Evolutionary conservation across 2,888 invertebrate genomes (phyloP).

Genomic region (Dione juno): DNA sequence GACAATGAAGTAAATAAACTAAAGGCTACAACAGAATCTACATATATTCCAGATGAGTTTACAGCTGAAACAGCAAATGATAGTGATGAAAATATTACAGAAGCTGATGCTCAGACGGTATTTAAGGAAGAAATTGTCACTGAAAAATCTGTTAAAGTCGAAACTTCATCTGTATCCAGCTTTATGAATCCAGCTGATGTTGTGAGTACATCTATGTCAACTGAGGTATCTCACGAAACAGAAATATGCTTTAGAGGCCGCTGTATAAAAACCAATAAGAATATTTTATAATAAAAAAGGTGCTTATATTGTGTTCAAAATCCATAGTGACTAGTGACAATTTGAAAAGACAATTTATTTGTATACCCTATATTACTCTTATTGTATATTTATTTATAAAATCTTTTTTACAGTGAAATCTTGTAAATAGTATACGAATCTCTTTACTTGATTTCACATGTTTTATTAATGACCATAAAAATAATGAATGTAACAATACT

Average conservation of each 20-base stretch:
- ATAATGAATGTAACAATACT: conserved; percentile 26
- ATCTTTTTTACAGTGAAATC: conserved; percentile 68
- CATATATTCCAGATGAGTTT: conserved; percentile 74
- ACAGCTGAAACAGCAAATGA: conserved; percentile 55
- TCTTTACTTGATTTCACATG: conserved; percentile 79
- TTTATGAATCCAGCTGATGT: conserved; percentile 81
- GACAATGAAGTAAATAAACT: conserved; percentile 56
- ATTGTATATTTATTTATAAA: conserved; percentile 50
- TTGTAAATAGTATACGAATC: conserved; percentile 69
- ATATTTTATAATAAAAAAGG: conserved; percentile 65
- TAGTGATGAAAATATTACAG: conserved; percentile 48
- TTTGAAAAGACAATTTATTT: conserved; percentile 42
- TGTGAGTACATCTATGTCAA: conserved; percentile 90
- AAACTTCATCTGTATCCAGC: conserved; percentile 67
- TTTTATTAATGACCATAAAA: conserved; percentile 40
- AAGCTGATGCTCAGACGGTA: conserved; percentile 34
- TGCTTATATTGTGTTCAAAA: conserved; percentile 72
- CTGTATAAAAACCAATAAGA: conserved; percentile 87
- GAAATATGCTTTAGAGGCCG: conserved; percentile 94
- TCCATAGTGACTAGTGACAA: conserved; percentile 45
- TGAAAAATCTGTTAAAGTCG: conserved; percentile 51
- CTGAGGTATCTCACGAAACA: conserved; percentile 92
- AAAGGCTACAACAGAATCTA: conserved; percentile 66
- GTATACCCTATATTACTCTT: conserved; percentile 25
- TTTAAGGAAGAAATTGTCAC: conserved; percentile 25